phyloP scores from a whole-genome alignment of 2,113 vertebrate species.

The Tinamus guttatus region DNA sequence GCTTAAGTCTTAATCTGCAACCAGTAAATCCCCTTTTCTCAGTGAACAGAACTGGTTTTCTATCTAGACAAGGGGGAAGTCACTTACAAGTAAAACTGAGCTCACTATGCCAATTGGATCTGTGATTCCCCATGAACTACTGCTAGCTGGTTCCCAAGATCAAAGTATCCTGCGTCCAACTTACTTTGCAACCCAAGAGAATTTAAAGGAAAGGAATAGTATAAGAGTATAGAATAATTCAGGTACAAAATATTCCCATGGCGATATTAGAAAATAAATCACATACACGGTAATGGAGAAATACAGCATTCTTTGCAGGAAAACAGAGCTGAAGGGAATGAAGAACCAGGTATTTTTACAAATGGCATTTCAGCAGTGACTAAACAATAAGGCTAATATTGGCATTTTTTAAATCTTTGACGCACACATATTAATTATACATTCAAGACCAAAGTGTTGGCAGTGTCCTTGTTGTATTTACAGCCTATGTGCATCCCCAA shows the following conservation, averaged over 20 bases:
- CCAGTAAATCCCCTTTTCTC: background rate
- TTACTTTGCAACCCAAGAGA: background rate
- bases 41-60: background rate
- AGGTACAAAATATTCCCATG: slow-evolving; percentile 57
- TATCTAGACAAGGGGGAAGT: background rate
- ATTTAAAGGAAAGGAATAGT: slow-evolving; percentile 35
- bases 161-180: slow-evolving; percentile 19
- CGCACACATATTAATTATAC: slow-evolving; percentile 57
- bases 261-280: slow-evolving; percentile 61
- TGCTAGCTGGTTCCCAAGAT: slow-evolving; percentile 13
- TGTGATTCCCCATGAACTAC: background rate
- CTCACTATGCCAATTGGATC: background rate
- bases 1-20: background rate
- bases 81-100: background rate
- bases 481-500: background rate
- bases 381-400: slow-evolving; percentile 38
- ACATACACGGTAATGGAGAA: slow-evolving; percentile 57
- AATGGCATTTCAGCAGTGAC: slow-evolving; percentile 2
- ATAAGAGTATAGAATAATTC: slow-evolving; percentile 31
- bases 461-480: slow-evolving; percentile 18
- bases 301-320: slow-evolving; percentile 61
- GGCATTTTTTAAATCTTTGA: slow-evolving; percentile 34
- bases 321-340: slow-evolving; percentile 46
- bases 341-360: slow-evolving; percentile 46
- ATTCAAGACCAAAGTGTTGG: slow-evolving; percentile 12